These are phyloP conservation scores for Drosophila koepferae DNA, from an alignment of 2,888 invertebrate genomes.

Conservation along the genomic window DNA sequence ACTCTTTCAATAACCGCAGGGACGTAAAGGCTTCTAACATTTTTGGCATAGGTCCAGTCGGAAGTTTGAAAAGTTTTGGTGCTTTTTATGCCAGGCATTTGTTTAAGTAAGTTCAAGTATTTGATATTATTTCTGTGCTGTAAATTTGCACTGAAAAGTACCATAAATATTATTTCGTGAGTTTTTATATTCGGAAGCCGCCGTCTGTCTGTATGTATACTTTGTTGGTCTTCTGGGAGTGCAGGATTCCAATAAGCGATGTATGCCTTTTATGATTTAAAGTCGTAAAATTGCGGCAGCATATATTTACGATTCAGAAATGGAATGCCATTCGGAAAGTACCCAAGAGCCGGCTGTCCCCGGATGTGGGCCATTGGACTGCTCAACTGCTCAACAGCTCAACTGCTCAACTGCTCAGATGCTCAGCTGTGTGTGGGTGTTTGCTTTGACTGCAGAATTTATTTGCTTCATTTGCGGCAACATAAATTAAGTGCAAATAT, in stretches of 20 bases:
- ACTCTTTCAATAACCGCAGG: slow-evolving; percentile 7
- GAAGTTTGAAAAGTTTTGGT: slow-evolving; percentile 23
- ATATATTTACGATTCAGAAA: slow-evolving; percentile 76
- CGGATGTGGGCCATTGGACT: slow-evolving; percentile 10
- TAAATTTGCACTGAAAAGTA: slow-evolving; percentile 76
- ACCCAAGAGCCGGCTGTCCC: slow-evolving; percentile 34
- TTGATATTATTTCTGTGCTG: slow-evolving; percentile 63
- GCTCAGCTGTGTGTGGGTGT: slow-evolving; percentile 6
- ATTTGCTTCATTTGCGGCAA: slow-evolving; percentile 73
- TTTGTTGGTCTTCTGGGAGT: slow-evolving; percentile 31
- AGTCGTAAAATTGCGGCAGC: slow-evolving; percentile 72
- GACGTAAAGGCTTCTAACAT: neutral
- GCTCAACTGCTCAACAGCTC: neutral
- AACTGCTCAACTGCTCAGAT: neutral
- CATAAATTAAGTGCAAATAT: slow-evolving; percentile 77
- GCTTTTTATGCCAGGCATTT: slow-evolving; percentile 30
- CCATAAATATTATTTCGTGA: slow-evolving; percentile 76
- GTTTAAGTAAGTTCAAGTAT: slow-evolving; percentile 47
- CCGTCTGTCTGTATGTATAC: slow-evolving; percentile 4
- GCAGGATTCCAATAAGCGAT: slow-evolving; percentile 61
- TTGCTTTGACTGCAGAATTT: slow-evolving; percentile 54
- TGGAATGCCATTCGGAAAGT: slow-evolving; percentile 67
- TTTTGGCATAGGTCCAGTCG: slow-evolving; percentile 1
- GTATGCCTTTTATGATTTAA: slow-evolving; percentile 75
- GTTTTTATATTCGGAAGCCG: slow-evolving; percentile 52